Conservation (phyloP, 2,113 vertebrate genomes). For the Amblyornis subalaris region DNA sequence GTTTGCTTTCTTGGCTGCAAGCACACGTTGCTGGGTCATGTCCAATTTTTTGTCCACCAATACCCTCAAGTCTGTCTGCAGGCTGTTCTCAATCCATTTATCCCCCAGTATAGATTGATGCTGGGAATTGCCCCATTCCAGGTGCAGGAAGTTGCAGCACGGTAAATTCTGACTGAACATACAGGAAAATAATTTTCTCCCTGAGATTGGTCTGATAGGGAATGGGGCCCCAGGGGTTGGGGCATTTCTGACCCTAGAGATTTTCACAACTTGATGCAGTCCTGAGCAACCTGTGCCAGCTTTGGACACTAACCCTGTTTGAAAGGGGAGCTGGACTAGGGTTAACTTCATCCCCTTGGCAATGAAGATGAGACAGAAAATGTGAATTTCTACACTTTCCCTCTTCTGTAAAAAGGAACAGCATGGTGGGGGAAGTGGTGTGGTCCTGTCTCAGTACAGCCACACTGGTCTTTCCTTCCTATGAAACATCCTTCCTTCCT, state of each 20-base stretch:
- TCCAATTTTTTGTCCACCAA: background rate
- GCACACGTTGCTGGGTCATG: fast-evolving
- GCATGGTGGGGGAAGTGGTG: background rate
- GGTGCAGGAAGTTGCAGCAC: background rate
- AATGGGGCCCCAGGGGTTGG: background rate
- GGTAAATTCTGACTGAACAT: background rate
- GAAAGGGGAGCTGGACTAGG: background rate
- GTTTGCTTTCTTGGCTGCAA: background rate
- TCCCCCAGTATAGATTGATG: background rate
- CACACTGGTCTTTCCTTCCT: constrained; percentile 20
- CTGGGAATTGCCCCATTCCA: background rate
- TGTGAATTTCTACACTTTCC: background rate
- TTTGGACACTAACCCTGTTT: background rate
- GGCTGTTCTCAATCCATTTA: background rate
- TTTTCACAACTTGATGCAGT: background rate
- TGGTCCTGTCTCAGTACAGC: background rate
- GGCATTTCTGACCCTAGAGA: background rate
- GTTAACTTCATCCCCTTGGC: background rate
- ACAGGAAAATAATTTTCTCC: background rate
- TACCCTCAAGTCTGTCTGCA: background rate
- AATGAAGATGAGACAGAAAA: background rate
- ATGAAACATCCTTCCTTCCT: constrained; percentile 30
- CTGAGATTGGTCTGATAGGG: background rate
- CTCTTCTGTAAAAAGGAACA: background rate
- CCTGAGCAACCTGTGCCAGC: background rate